These are phyloP conservation scores for Ptilorrhoa leucosticta DNA, from an alignment of 2,113 vertebrate species.

Conservation along the genomic window DNA sequence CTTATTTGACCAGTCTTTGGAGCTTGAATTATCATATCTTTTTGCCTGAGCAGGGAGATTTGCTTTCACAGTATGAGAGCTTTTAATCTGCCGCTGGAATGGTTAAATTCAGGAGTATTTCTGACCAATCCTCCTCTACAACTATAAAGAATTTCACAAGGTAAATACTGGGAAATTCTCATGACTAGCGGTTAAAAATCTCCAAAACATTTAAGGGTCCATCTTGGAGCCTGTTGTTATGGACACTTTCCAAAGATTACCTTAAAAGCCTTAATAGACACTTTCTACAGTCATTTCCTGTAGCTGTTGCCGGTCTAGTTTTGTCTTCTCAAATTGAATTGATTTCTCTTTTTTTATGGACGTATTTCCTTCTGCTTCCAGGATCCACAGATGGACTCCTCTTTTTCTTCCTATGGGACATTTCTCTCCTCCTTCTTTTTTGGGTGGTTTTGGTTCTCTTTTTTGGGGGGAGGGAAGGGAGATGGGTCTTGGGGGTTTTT, in stretches of 20 bases:
- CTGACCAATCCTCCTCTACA: background rate
- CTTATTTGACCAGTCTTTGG: background rate
- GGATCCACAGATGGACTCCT: background rate
- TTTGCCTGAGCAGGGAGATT: background rate
- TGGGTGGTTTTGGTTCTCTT: background rate
- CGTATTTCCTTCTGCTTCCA: background rate
- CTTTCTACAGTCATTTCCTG: background rate
- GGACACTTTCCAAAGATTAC: background rate
- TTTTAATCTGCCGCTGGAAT: background rate
- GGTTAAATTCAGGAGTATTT: background rate
- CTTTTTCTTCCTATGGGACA: background rate
- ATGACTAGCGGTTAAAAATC: background rate
- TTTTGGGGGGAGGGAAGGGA: background rate
- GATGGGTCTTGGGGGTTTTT: fast-evolving
- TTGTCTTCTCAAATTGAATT: background rate
- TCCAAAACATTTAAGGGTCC: background rate
- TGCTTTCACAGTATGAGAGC: background rate
- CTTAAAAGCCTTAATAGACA: background rate
- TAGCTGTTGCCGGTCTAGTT: background rate
- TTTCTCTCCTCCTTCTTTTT: background rate
- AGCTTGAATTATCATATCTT: background rate
- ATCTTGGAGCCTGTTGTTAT: background rate
- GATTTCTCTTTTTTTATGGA: background rate
- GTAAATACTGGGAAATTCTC: background rate
- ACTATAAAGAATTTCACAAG: background rate